Percentiles rank a stretch among this genome's conserved stretches.
Evolutionary conservation across 2,113 vertebrate genomes (phyloP).

Genomic region (Phoenicopterus ruber): DNA sequence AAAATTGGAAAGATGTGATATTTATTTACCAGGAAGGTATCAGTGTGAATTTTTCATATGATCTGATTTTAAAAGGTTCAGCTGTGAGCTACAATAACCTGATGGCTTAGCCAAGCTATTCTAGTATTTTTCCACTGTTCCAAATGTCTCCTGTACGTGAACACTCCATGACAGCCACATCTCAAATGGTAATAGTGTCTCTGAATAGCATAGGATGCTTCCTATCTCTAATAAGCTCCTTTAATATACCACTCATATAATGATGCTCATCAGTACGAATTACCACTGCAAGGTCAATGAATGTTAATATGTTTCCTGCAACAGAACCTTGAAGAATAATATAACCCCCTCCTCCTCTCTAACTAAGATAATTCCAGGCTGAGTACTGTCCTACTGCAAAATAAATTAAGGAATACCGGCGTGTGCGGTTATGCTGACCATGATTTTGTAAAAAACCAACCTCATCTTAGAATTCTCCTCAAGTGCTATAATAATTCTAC

Average conservation of each 20-base stretch:
- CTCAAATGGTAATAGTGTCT: slow-evolving; percentile 23
- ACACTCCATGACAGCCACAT: slow-evolving; percentile 28
- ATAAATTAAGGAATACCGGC: slow-evolving; percentile 14
- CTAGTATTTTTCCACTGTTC: slow-evolving; percentile 44
- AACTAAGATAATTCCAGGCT: slow-evolving; percentile 28
- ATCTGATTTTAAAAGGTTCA: slow-evolving; percentile 9
- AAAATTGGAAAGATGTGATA: not conserved
- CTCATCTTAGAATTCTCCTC: not conserved
- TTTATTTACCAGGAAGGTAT: not conserved
- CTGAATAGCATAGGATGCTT: not conserved
- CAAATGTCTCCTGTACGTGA: slow-evolving; percentile 20
- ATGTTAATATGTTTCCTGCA: slow-evolving; percentile 41
- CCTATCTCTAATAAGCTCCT: slow-evolving; percentile 54
- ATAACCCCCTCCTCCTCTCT: not conserved
- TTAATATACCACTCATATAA: slow-evolving; percentile 37
- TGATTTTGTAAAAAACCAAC: not conserved
- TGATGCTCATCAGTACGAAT: slow-evolving; percentile 49
- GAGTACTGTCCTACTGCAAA: slow-evolving; percentile 16
- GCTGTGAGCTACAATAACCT: not conserved
- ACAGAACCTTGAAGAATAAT: slow-evolving; percentile 42
- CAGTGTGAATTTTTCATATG: not conserved
- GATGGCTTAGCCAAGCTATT: slow-evolving; percentile 4
- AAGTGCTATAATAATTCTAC: not conserved
- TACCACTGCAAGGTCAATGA: slow-evolving; percentile 43
- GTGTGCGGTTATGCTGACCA: not conserved